A percentile compares a stretch with the other conserved stretches of the same genome.
Evolutionary conservation across 2,797 vertebrate genomes (phyloP).

Genomic region (Diplodus puntazzo): DNA sequence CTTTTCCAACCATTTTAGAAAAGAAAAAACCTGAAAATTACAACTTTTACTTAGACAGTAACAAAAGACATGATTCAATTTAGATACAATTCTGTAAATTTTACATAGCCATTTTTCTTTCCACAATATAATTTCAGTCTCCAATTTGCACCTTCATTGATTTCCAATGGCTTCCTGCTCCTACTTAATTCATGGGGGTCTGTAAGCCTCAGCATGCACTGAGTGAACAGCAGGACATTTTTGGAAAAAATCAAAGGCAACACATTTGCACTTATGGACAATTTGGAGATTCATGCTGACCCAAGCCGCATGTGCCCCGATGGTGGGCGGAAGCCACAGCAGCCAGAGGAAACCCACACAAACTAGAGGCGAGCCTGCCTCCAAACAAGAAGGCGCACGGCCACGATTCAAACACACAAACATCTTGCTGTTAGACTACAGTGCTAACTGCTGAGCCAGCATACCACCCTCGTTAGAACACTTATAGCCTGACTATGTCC

Average conservation of each 20-base stretch:
- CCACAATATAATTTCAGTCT: conserved; percentile 7
- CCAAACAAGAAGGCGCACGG: conserved; percentile 25
- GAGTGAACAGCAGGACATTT: conserved; percentile 1
- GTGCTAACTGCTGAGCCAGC: conserved; percentile 39
- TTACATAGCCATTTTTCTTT: background rate
- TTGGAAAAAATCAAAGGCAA: conserved; percentile 10
- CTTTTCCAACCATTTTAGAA: background rate
- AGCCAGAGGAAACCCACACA: conserved; percentile 37
- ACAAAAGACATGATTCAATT: conserved; percentile 7
- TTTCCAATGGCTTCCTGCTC: conserved; percentile 3
- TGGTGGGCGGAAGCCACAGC: conserved; percentile 34
- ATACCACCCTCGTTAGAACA: conserved; percentile 24
- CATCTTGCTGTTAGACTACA: conserved; percentile 34
- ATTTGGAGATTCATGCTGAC: conserved; percentile 38
- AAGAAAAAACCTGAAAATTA: background rate
- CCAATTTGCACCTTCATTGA: background rate
- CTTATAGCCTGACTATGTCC: conserved; percentile 37
- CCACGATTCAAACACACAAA: conserved; percentile 46
- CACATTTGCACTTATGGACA: conserved; percentile 21
- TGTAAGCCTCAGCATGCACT: background rate
- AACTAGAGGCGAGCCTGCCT: conserved; percentile 42
- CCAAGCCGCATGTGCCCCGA: conserved; percentile 24
- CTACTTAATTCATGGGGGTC: background rate
- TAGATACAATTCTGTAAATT: background rate
- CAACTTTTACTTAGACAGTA: background rate